Evolutionary conservation across 1,140 invertebrate genomes (phyloP).

Genomic region (Caerostris extrusa): DNA sequence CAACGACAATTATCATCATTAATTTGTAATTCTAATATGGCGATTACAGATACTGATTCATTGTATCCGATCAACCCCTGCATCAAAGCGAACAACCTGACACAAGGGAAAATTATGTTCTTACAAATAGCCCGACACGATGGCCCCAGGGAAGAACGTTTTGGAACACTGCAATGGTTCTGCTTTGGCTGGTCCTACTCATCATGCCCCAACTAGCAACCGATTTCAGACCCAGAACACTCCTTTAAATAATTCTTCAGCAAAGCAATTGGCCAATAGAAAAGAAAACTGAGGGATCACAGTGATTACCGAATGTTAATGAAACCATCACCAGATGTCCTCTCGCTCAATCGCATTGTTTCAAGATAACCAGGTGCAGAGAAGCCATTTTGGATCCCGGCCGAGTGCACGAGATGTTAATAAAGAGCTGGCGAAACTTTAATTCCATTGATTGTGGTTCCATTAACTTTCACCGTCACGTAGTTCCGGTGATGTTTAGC

Average conservation of each 20-base stretch:
- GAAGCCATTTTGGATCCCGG: not conserved
- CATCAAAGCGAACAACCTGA: slow-evolving; percentile 42
- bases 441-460: slow-evolving; percentile 30
- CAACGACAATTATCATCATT: not conserved
- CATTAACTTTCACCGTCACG: slow-evolving; percentile 59
- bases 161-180: slow-evolving; percentile 6
- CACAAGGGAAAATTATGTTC: slow-evolving; percentile 41
- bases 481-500: slow-evolving; percentile 52
- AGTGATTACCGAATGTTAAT: slow-evolving; percentile 49
- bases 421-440: slow-evolving; percentile 37
- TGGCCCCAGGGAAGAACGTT: not conserved
- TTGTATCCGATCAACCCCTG: not conserved
- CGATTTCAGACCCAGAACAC: slow-evolving; percentile 11
- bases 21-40: slow-evolving; percentile 50
- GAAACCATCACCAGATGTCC: slow-evolving; percentile 55
- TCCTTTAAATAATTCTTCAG: slow-evolving; percentile 16
- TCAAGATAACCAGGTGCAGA: slow-evolving; percentile 27
- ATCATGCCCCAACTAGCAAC: slow-evolving; percentile 43
- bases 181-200: slow-evolving; percentile 31
- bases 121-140: slow-evolving; percentile 56
- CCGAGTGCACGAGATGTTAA: not conserved
- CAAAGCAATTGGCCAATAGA: slow-evolving; percentile 37
- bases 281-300: slow-evolving; percentile 47
- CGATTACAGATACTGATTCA: not conserved
- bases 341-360: not conserved